A percentile compares a stretch with the other conserved stretches of the same genome.
These are phyloP conservation scores for Pelochelys cantorii DNA, from an alignment of 2,797 vertebrate species.

Conservation along the genomic window DNA sequence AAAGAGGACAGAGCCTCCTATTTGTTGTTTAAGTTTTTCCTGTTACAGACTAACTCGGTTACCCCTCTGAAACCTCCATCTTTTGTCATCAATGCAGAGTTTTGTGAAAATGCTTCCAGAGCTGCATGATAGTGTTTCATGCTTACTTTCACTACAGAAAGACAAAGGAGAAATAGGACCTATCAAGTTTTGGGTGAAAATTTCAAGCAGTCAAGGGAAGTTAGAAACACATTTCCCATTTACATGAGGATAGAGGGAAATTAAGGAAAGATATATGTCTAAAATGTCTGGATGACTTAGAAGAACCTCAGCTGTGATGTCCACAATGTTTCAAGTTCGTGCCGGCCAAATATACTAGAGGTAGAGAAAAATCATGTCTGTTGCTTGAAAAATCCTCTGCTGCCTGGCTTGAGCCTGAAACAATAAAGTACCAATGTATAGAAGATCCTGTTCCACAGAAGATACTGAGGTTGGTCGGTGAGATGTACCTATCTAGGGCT, in stretches of 20 bases:
- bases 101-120: accelerated
- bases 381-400: conserved; percentile 4
- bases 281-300: not conserved
- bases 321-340: not conserved
- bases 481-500: not conserved
- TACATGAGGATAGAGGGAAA: not conserved
- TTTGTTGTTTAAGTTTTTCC: too few species aligned
- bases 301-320: not conserved
- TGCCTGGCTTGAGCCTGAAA: conserved; percentile 29
- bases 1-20: not conserved
- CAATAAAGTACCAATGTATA: not conserved
- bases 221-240: not conserved
- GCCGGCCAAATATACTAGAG: conserved; percentile 45
- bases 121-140: not conserved
- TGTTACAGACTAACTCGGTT: too few species aligned
- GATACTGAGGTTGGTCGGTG: not conserved
- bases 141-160: not conserved
- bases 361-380: conserved; percentile 32
- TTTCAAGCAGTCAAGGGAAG: not conserved
- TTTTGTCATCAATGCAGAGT: not conserved
- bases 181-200: not conserved
- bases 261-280: not conserved
- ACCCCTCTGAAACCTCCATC: too few species aligned
- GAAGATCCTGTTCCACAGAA: not conserved
- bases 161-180: not conserved